Evolutionary conservation across 1,140 invertebrate genomes (phyloP).

Genomic region (Augochlora pura): DNA sequence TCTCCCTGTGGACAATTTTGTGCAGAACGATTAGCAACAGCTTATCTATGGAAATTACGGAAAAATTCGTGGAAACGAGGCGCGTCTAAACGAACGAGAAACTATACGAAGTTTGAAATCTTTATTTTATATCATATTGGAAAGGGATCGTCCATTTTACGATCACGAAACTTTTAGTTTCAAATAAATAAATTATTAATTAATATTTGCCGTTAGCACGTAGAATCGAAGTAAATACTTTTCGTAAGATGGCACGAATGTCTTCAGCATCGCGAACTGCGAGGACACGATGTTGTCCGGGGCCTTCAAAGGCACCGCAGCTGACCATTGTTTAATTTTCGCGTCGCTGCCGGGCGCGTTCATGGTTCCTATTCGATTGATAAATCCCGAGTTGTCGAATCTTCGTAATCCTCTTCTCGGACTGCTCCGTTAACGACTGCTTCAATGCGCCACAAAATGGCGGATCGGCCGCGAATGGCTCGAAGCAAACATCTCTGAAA

Average conservation of each 20-base stretch:
- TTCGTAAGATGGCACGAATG: slow-evolving; percentile 54
- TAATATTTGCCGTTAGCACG: too few species aligned
- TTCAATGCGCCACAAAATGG: not conserved
- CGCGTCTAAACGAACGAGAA: too few species aligned
- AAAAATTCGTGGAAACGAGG: too few species aligned
- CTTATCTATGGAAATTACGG: too few species aligned
- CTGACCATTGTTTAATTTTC: slow-evolving; percentile 36
- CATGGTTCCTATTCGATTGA: slow-evolving; percentile 2
- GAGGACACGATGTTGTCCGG: slow-evolving; percentile 57
- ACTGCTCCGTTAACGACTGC: too few species aligned
- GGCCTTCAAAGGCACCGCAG: slow-evolving; percentile 19
- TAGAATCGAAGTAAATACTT: slow-evolving; percentile 25
- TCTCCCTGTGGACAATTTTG: slow-evolving; percentile 35
- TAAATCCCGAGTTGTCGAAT: not conserved
- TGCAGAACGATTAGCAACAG: too few species aligned
- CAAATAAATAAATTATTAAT: too few species aligned
- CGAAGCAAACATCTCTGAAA: not conserved
- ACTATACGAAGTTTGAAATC: too few species aligned
- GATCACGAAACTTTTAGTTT: too few species aligned
- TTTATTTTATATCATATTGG: too few species aligned
- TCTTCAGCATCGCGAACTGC: slow-evolving; percentile 13
- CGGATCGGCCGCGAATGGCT: not conserved
- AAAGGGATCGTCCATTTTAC: too few species aligned
- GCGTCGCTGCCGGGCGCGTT: not conserved
- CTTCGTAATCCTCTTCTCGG: not conserved